Evolutionary conservation across 2,888 invertebrate species (phyloP).

Genomic region (Sphaerophoria rueppellii): DNA sequence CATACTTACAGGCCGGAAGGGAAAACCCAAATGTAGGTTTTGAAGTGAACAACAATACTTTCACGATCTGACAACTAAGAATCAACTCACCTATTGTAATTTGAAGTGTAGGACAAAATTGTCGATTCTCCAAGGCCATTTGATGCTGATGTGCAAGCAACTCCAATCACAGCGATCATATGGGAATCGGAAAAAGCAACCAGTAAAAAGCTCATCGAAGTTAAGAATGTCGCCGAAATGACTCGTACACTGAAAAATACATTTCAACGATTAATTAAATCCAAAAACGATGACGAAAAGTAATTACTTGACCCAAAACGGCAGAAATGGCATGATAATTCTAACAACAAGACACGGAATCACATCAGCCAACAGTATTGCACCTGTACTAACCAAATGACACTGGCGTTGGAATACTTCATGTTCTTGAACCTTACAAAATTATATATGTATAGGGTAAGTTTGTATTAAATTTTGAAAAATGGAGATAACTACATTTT

Average conservation of each 20-base stretch:
- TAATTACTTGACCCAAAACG: slow-evolving; percentile 86
- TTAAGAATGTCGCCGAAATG: slow-evolving; percentile 84
- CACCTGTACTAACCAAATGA: slow-evolving; percentile 88
- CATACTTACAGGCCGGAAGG: too few relatives aligned
- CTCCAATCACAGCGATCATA: slow-evolving; percentile 87
- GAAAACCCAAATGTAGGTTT: too few relatives aligned
- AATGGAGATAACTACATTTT: slow-evolving; percentile 68
- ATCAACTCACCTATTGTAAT: slow-evolving; percentile 83
- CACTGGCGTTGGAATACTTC: slow-evolving; percentile 82
- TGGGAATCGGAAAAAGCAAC: slow-evolving; percentile 86
- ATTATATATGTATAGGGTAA: slow-evolving; percentile 59
- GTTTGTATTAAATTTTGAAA: neutral
- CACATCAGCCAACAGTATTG: slow-evolving; percentile 91
- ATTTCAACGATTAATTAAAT: neutral
- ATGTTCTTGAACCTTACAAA: slow-evolving; percentile 44
- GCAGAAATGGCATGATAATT: slow-evolving; percentile 87
- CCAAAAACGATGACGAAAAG: slow-evolving; percentile 74
- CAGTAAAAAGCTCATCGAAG: slow-evolving; percentile 85
- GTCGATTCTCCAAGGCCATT: slow-evolving; percentile 92
- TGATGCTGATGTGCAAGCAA: slow-evolving; percentile 88
- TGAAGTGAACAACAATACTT: too few relatives aligned
- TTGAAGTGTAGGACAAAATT: slow-evolving; percentile 88
- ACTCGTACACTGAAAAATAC: slow-evolving; percentile 84
- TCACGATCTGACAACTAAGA: neutral
- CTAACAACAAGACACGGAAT: slow-evolving; percentile 89